Evolutionary conservation across 2,888 invertebrate species (phyloP).

Genomic region (Diaprepes abbreviatus): DNA sequence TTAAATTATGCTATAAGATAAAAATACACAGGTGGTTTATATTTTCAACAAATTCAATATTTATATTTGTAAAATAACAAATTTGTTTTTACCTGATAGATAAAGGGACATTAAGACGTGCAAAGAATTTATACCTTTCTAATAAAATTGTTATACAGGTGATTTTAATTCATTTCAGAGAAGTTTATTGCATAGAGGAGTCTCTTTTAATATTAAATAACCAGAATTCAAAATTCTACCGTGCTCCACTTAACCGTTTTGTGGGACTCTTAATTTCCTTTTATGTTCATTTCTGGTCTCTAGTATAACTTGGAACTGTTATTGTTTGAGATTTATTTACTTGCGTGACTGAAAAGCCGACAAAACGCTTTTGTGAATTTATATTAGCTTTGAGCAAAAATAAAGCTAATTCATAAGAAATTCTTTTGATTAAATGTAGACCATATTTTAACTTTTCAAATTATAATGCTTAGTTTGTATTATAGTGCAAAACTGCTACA

Average conservation of each 20-base stretch:
- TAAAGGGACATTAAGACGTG: no score
- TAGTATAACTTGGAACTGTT: constrained; percentile 14
- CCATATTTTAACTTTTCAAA: no score
- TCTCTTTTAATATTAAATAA: constrained; percentile 11
- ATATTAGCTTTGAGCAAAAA: constrained; percentile 27
- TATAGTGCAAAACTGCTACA: no score
- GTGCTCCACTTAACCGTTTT: neutral
- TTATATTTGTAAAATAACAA: no score
- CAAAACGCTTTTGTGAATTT: constrained; percentile 32
- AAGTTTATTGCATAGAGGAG: constrained; percentile 1
- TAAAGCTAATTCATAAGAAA: constrained; percentile 19
- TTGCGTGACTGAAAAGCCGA: constrained; percentile 35
- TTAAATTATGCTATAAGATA: no score
- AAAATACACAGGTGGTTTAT: no score
- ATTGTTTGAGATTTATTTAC: constrained; percentile 16
- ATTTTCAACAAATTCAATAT: no score
- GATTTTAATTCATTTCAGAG: neutral
- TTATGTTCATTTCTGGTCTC: constrained; percentile 12
- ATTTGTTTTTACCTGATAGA: no score
- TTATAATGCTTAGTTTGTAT: no score
- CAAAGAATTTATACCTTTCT: no score
- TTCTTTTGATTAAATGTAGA: constrained; percentile 37
- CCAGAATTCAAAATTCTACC: constrained; percentile 11
- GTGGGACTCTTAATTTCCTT: constrained; percentile 5
- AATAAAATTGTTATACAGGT: no score